Conservation (phyloP, 2,797 vertebrate genomes). For the Steatocranus sp. region DNA sequence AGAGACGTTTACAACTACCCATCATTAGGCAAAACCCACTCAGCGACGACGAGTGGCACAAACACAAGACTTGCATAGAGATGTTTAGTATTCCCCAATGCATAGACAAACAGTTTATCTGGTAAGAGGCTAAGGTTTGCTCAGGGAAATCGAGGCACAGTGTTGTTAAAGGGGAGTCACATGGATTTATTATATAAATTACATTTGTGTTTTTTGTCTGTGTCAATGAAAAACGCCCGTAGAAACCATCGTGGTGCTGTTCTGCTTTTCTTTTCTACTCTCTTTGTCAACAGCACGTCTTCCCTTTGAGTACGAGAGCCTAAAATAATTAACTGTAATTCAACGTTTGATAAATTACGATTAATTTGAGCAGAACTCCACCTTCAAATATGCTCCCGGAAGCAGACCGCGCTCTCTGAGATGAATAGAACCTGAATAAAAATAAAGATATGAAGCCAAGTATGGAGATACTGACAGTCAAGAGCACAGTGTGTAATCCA, state of each 20-base stretch:
- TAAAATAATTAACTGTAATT: background rate
- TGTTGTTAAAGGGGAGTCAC: slow-evolving; percentile 10
- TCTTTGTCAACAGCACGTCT: background rate
- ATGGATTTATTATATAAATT: background rate
- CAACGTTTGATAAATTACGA: background rate
- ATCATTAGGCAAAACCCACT: background rate
- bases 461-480: background rate
- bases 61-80: slow-evolving; percentile 66
- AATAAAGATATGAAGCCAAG: background rate
- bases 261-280: background rate
- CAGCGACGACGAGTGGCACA: background rate
- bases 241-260: background rate
- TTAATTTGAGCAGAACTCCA: background rate
- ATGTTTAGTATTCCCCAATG: slow-evolving; percentile 22
- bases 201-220: background rate
- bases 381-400: background rate
- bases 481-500: background rate
- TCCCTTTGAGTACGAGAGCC: background rate
- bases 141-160: slow-evolving; percentile 15
- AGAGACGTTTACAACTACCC: background rate
- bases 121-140: slow-evolving; percentile 2
- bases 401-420: background rate
- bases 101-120: slow-evolving; percentile 38
- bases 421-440: background rate
- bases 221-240: background rate